These are phyloP conservation scores for Amniataba percoides DNA, from an alignment of 2,797 vertebrate species.

Conservation along the genomic window DNA sequence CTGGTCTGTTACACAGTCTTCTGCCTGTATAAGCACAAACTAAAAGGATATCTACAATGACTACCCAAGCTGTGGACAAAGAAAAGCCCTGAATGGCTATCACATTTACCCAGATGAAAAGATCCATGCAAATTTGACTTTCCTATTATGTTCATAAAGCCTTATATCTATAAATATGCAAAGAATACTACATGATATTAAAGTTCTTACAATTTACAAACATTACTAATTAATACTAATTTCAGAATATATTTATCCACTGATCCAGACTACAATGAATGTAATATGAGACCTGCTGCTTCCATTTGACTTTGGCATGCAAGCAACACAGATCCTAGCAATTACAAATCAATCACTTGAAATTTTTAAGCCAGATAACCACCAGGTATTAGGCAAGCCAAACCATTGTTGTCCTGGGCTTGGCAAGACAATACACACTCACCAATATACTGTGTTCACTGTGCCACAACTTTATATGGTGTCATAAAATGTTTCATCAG, in stretches of 20 bases:
- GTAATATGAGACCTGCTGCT: background rate
- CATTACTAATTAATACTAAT: slow-evolving; percentile 18
- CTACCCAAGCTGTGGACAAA: slow-evolving; percentile 13
- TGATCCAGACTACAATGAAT: slow-evolving; percentile 4
- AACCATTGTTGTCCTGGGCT: slow-evolving; percentile 33
- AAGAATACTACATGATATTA: background rate
- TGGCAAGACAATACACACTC: slow-evolving; percentile 25
- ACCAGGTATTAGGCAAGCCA: slow-evolving; percentile 15
- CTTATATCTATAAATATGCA: slow-evolving; percentile 18
- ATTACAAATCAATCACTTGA: slow-evolving; percentile 42
- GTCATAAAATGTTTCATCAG: slow-evolving; percentile 37
- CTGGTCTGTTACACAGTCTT: slow-evolving; percentile 41
- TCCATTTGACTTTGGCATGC: background rate
- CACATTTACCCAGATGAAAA: slow-evolving; percentile 30
- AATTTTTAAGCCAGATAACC: slow-evolving; percentile 30
- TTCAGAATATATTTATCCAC: slow-evolving; percentile 1
- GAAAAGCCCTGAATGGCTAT: slow-evolving; percentile 10
- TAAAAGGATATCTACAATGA: slow-evolving; percentile 40
- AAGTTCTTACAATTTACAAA: background rate
- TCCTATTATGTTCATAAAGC: slow-evolving; percentile 15
- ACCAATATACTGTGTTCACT: slow-evolving; percentile 26
- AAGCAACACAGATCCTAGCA: slow-evolving; percentile 19
- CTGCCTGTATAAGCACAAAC: slow-evolving; percentile 53
- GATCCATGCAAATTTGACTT: slow-evolving; percentile 35
- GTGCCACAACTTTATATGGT: slow-evolving; percentile 40